These are phyloP conservation scores for Manacus vitellinus DNA, from an alignment of 2,113 vertebrate species.

Conservation along the genomic window DNA sequence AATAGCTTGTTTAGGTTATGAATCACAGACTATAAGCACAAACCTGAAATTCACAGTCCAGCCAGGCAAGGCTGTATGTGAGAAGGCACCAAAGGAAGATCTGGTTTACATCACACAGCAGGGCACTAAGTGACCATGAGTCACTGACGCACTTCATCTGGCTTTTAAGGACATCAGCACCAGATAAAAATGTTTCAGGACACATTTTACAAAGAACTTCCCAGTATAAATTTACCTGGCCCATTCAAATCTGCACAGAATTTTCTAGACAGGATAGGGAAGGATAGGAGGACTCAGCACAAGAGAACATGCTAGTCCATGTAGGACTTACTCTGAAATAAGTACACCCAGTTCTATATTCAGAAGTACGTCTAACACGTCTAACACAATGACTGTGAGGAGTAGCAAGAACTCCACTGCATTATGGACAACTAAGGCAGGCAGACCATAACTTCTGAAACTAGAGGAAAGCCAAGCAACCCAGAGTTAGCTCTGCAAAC, in stretches of 20 bases:
- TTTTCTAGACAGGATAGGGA: neutral
- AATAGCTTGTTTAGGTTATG: neutral
- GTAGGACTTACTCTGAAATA: neutral
- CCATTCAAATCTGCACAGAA: neutral
- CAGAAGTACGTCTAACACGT: neutral
- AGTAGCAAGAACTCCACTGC: neutral
- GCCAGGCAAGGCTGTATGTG: neutral
- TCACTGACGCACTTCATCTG: neutral
- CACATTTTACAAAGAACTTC: neutral
- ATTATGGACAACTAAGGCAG: neutral
- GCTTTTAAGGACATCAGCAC: neutral
- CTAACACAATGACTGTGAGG: accelerated
- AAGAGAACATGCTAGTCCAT: neutral
- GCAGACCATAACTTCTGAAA: neutral
- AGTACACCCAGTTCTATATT: neutral
- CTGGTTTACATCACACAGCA: conserved; percentile 31
- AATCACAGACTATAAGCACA: neutral
- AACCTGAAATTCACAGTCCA: neutral
- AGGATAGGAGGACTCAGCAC: neutral
- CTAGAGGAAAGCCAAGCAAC: neutral
- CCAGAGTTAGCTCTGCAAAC: neutral
- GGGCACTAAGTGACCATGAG: neutral
- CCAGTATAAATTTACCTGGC: neutral
- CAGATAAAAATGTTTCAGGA: neutral
- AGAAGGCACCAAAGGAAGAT: neutral